Evolutionary conservation across 2,888 invertebrate genomes (phyloP).

Genomic region (Dexiosoma caninum): DNA sequence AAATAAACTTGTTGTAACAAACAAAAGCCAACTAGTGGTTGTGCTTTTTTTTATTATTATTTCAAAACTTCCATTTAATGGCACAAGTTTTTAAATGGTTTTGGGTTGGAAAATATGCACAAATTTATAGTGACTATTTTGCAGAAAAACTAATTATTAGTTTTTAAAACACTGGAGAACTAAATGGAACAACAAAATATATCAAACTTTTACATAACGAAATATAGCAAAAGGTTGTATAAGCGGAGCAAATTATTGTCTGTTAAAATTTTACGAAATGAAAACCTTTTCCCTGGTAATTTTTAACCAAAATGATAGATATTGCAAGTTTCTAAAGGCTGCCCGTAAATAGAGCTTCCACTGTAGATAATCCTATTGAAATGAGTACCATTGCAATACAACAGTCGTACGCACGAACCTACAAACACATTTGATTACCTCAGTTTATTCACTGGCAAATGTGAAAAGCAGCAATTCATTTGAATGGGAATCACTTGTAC

Average conservation of each 20-base stretch:
- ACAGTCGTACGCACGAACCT: no score
- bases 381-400: no score
- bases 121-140: slow-evolving; percentile 18
- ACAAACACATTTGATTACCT: neutral
- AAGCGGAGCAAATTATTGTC: no score
- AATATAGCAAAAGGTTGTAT: no score
- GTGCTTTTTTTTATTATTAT: neutral
- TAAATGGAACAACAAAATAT: neutral
- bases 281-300: no score
- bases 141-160: slow-evolving; percentile 46
- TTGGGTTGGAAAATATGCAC: neutral
- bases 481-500: slow-evolving; percentile 29
- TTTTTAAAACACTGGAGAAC: neutral
- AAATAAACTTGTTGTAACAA: neutral
- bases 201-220: neutral
- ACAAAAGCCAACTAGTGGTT: neutral
- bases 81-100: slow-evolving; percentile 54
- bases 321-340: no score
- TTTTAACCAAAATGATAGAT: no score
- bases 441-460: neutral
- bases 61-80: slow-evolving; percentile 20
- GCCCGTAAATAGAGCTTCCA: no score
- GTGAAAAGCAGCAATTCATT: neutral
- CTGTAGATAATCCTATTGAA: no score
- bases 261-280: no score